A percentile compares a stretch with the other conserved stretches of the same genome.
phyloP scores from a whole-genome alignment of 2,113 vertebrate species.

The Coreoperca whiteheadi region DNA sequence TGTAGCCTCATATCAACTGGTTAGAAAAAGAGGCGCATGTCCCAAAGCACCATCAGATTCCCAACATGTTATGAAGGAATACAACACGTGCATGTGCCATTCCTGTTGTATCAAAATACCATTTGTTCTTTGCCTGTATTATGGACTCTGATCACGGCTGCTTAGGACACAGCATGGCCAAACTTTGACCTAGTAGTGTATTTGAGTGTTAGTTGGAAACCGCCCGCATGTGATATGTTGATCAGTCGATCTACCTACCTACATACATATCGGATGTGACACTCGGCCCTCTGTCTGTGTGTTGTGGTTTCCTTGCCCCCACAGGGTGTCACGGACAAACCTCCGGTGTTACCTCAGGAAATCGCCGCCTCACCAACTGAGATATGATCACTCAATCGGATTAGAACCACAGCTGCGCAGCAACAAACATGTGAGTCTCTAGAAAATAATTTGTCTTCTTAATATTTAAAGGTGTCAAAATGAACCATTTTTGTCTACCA shows the following conservation, averaged over 20 bases:
- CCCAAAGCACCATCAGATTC: not conserved
- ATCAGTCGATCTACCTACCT: no score
- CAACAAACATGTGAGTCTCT: constrained; percentile 75
- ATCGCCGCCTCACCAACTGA: constrained; percentile 51
- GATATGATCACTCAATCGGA: constrained; percentile 67
- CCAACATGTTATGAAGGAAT: not conserved
- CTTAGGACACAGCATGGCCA: not conserved
- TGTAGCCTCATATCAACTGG: not conserved
- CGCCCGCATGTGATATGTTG: not conserved
- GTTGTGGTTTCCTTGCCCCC: constrained; percentile 55
- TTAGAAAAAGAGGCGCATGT: not conserved
- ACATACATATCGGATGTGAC: no score
- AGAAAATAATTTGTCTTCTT: not conserved
- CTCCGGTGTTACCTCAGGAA: constrained; percentile 39
- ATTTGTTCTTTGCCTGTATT: not conserved
- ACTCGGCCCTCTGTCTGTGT: constrained; percentile 26
- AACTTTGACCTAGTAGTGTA: not conserved
- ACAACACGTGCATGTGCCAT: not conserved
- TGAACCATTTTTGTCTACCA: not conserved
- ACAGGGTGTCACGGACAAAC: constrained; percentile 16
- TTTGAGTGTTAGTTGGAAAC: not conserved
- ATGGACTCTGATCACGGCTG: not conserved
- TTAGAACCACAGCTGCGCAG: constrained; percentile 64
- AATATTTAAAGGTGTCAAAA: not conserved
- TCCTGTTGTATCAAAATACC: not conserved